Base-by-base conservation (phyloP, 2,113 vertebrate genomes). In the Phalacrocorax brasilianus region DNA sequence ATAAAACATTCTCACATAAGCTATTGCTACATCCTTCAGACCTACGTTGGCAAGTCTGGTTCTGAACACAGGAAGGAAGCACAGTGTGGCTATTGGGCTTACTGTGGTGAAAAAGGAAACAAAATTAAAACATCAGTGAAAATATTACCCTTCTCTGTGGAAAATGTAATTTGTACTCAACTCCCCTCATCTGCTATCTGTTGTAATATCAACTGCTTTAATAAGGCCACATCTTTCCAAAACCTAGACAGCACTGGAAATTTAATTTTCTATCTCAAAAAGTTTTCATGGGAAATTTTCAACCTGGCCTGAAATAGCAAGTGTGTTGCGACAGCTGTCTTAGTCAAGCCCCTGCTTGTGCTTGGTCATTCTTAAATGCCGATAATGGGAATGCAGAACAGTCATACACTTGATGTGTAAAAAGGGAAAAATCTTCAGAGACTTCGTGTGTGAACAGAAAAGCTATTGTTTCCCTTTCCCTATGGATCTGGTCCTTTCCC, bases 371-470 rank as follows among this genome's bases (percentile, higher is more conserved):
- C 68, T 85, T 95, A 84, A 85, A 75, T 80, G 45, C 38, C 59
- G 21, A 58, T 88, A 93, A 93, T 71, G 30, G 65, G 44, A 83
- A 77, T 26, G 35, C 6, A 72, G 81, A 91, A 56, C 33, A 89
- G 78, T 87, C 26, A 4, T 85, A 45, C 6, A 2, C 23, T 87
- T 96, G 68, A 93, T 5, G 0, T 80, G 45, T 74, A 67, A 80
- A 96, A 95, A 88, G 22, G 22, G 26, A 85, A 86, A 92, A 92
- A 86, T 66, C 63, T 61, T 33, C 65, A 90, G 72, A 94, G 44
- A 61, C 70, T 93, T 85, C 63, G 66, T 33, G 13, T 71, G 50
- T 88, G 68, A 97, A 78, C 40, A 87, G 87, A 92, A 92, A 71
- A 76, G 88, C 77, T 38, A 58, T 84, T 85, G 67, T 80, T 33